Base-by-base conservation (phyloP, 2,113 vertebrate species). In the Oceanites oceanicus region DNA sequence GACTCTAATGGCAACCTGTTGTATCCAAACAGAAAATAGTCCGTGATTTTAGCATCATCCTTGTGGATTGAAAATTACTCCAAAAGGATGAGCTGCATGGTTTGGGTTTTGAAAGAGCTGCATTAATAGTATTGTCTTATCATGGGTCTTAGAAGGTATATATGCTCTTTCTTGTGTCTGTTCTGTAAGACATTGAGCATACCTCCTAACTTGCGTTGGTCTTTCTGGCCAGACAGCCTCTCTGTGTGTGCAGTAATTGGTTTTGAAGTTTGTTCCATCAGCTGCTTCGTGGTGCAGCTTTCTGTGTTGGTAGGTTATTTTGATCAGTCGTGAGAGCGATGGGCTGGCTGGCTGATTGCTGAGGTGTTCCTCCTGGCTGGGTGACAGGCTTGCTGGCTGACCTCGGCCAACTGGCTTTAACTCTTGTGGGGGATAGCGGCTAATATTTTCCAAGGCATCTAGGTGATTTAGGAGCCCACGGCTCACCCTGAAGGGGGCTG, bases 281-380 rank as follows among this genome's bases (percentile, higher is more conserved):
- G 75, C 85, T 59, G 53, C 52, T 83, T 38, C 2, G 5, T 6
- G 2, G 27, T 3, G 3, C 65, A 78, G 86, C 72, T 87, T 74
- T 90, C 79, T 44, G 44, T 0, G 1, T 32, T 49, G 40, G 40
- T 73, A 76, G 59, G 75, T 72, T 86, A 61, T 92, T 94, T 91
- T 68, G 91, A 86, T 86, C 40, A 40, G 62, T 15, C 0, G 2
- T 73, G 89, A 95, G 95, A 96, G 63, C 20, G 40, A 94, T 96
- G 95, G 92, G 82, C 96, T 95, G 92, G 80, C 89, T 90, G 94
- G 84, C 91, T 95, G 92, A 92, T 88, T 82, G 92, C 91, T 96
- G 86, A 97, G 92, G 77, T 95, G 89, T 91, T 95, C 91, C 55
- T 91, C 58, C 74, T 95, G 92, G 92, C 91, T 62, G 71, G 73